These are phyloP conservation scores for Cotesia vestalis DNA, from an alignment of 1,140 invertebrate species.

Conservation along the genomic window DNA sequence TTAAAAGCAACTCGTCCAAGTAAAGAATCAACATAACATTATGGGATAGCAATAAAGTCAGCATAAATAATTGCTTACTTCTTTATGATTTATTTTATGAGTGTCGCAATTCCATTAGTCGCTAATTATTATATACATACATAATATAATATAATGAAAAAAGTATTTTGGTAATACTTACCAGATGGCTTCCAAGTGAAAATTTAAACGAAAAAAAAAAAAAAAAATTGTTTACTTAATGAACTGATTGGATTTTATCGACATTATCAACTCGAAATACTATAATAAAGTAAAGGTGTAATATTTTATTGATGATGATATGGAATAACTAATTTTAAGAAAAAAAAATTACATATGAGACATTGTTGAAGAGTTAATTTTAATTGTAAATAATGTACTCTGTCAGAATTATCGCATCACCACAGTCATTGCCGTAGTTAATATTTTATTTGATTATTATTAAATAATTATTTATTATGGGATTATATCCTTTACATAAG, in stretches of 20 bases:
- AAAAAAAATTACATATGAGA: neutral
- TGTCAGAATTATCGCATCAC: slow-evolving; percentile 30
- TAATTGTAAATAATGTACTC: slow-evolving; percentile 31
- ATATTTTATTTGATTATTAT: slow-evolving; percentile 20
- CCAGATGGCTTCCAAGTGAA: slow-evolving; percentile 23
- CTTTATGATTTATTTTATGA: slow-evolving; percentile 19
- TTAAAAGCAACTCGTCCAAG: slow-evolving; percentile 72
- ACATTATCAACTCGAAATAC: too few relatives aligned
- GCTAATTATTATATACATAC: slow-evolving; percentile 37
- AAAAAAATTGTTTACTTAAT: neutral
- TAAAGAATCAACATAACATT: slow-evolving; percentile 58
- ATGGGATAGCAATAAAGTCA: slow-evolving; percentile 10
- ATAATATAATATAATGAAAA: slow-evolving; percentile 22
- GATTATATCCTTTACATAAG: slow-evolving; percentile 19
- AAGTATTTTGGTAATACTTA: slow-evolving; percentile 21
- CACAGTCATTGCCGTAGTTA: slow-evolving; percentile 39
- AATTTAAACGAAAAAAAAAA: slow-evolving; percentile 3
- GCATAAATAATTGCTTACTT: slow-evolving; percentile 8
- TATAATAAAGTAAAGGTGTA: neutral
- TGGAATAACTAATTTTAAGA: neutral
- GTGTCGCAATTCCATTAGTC: slow-evolving; percentile 40
- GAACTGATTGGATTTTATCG: too few relatives aligned
- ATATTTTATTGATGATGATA: neutral
- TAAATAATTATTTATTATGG: slow-evolving; percentile 35
- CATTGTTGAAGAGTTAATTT: slow-evolving; percentile 38